Percentiles rank a stretch among this genome's conserved stretches.
phyloP scores from a whole-genome alignment of 92 coral and sea anemone genomes.

The Diadumene lineata region DNA sequence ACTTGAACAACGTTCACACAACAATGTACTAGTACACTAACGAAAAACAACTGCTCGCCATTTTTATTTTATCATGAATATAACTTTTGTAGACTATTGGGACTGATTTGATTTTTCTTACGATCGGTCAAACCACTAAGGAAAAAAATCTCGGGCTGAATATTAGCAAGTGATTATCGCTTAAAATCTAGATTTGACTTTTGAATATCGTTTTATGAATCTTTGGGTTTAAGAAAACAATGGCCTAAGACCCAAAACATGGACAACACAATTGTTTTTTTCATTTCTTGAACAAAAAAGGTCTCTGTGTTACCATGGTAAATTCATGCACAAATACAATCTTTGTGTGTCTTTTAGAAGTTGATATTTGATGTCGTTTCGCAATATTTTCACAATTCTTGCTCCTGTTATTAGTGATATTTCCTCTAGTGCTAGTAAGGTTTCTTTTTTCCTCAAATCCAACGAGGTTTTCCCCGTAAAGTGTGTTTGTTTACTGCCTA shows the following conservation, averaged over 20 bases:
- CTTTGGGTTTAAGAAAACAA: neutral
- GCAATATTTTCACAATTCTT: neutral
- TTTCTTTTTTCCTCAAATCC: neutral
- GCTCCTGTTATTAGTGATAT: neutral
- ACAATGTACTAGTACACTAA: conserved; percentile 3
- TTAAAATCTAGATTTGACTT: conserved; percentile 6
- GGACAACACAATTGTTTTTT: conserved; percentile 14
- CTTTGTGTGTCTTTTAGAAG: neutral
- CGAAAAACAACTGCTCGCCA: neutral
- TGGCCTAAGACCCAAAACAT: neutral
- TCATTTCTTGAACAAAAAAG: conserved; percentile 3
- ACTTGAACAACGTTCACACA: neutral
- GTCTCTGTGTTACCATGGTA: conserved; percentile 28
- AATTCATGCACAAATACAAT: conserved; percentile 4
- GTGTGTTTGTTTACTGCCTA: conserved; percentile 5
- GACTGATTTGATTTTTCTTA: neutral
- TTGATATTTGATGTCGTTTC: neutral
- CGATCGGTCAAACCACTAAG: neutral
- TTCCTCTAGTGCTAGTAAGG: neutral
- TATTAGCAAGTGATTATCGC: conserved; percentile 1
- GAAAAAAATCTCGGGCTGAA: neutral
- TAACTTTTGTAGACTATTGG: conserved; percentile 4
- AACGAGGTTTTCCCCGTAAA: conserved; percentile 7
- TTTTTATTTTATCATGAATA: neutral
- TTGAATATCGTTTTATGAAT: neutral